Percentiles rank a stretch among this genome's conserved stretches.
Conservation (phyloP, 2,888 invertebrate species). For the Unio pictorum region DNA sequence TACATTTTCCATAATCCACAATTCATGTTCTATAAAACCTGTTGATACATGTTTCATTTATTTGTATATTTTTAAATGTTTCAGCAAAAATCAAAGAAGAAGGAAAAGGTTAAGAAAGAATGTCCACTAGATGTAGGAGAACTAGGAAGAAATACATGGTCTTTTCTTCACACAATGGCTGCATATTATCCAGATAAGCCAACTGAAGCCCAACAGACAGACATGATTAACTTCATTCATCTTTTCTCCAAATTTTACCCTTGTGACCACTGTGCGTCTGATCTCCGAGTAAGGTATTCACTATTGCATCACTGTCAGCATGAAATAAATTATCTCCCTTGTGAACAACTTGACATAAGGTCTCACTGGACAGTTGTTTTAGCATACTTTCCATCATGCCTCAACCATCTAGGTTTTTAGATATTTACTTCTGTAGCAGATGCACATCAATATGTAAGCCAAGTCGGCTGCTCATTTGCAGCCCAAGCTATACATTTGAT, state of each 20-base stretch:
- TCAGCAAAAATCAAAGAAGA: too few species aligned
- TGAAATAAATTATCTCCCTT: background rate
- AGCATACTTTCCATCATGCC: too few species aligned
- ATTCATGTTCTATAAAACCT: too few species aligned
- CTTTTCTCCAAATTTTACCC: slow-evolving; percentile 93
- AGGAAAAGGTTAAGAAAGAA: slow-evolving; percentile 42
- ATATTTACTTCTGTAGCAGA: too few species aligned
- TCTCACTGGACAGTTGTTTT: too few species aligned
- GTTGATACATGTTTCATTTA: too few species aligned
- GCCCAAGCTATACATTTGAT: too few species aligned
- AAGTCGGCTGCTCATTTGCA: too few species aligned
- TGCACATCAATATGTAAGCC: too few species aligned
- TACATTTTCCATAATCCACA: too few species aligned
- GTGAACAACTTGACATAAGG: background rate
- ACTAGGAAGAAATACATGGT: slow-evolving; percentile 86
- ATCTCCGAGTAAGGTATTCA: slow-evolving; percentile 84
- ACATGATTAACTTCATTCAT: slow-evolving; percentile 87
- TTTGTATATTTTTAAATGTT: too few species aligned
- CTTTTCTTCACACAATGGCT: slow-evolving; percentile 95
- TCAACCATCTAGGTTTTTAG: too few species aligned
- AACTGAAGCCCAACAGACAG: slow-evolving; percentile 77
- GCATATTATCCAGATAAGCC: slow-evolving; percentile 93
- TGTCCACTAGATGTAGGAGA: slow-evolving; percentile 76
- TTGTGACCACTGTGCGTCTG: slow-evolving; percentile 90
- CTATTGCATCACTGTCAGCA: slow-evolving; percentile 16